A percentile compares a stretch with the other conserved stretches of the same genome.
phyloP scores from a whole-genome alignment of 2,113 vertebrate species.

The Oreochromis aureus region DNA sequence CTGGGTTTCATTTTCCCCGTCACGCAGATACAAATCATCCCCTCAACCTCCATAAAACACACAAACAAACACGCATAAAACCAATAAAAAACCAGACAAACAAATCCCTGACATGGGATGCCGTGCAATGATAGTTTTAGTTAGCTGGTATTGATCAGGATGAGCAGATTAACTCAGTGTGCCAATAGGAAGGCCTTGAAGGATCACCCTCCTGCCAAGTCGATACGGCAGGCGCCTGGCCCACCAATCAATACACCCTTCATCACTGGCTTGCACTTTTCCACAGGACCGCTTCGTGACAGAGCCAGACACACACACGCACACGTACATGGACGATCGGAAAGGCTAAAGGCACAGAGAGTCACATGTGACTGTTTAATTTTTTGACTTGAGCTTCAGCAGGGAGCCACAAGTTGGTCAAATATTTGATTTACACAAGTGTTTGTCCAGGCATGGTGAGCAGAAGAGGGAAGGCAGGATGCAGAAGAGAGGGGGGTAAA shows the following conservation, averaged over 20 bases:
- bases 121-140: slow-evolving; percentile 68
- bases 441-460: not conserved
- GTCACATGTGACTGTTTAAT: not conserved
- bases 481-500: not conserved
- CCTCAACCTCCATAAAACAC: slow-evolving; percentile 27
- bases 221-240: slow-evolving; percentile 63
- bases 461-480: not conserved
- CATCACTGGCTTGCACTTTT: slow-evolving; percentile 57
- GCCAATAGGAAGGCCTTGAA: slow-evolving; percentile 68
- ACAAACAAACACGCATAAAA: slow-evolving; percentile 44
- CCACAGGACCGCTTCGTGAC: slow-evolving; percentile 29
- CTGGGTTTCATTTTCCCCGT: slow-evolving; percentile 8
- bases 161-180: slow-evolving; percentile 71
- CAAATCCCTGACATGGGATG: slow-evolving; percentile 45
- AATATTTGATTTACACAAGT: slow-evolving; percentile 21
- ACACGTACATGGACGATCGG: not conserved
- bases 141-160: slow-evolving; percentile 62
- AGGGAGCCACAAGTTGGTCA: not conserved
- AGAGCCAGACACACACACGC: not conserved
- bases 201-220: slow-evolving; percentile 58
- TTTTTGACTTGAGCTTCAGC: not conserved
- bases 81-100: slow-evolving; percentile 47
- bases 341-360: not conserved
- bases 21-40: slow-evolving; percentile 44
- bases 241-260: slow-evolving; percentile 64